A percentile compares a stretch with the other conserved stretches of the same genome.
phyloP scores from a whole-genome alignment of 2,888 invertebrate species.

The Crossocerus cetratus region DNA sequence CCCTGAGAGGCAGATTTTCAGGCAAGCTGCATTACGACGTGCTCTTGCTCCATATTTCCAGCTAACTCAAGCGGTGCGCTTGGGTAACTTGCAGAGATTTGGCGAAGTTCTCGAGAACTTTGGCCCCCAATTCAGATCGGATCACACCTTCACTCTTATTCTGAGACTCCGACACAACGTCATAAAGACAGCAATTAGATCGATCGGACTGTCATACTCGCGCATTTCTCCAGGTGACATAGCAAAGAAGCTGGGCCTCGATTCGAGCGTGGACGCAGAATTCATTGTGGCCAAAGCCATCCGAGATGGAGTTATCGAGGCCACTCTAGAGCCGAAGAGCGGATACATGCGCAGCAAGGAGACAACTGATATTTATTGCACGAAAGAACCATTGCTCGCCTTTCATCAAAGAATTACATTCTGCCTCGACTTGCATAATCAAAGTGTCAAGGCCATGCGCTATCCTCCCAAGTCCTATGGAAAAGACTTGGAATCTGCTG shows the following conservation, averaged over 20 bases:
- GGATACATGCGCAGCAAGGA: constrained; percentile 99
- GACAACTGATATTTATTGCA: constrained; percentile 97
- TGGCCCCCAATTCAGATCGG: constrained; percentile 93
- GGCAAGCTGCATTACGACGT: constrained; percentile 92
- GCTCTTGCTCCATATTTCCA: constrained; percentile 97
- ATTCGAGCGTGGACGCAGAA: constrained; percentile 98
- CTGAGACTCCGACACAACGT: constrained; percentile 98
- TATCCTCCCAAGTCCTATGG: constrained; percentile 99
- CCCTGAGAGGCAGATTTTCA: constrained; percentile 96
- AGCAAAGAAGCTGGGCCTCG: constrained; percentile 94
- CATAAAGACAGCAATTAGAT: constrained; percentile 97
- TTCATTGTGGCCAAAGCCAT: constrained; percentile 99
- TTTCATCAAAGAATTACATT: constrained; percentile 98
- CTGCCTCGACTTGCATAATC: constrained; percentile 98
- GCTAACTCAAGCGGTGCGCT: constrained; percentile 96
- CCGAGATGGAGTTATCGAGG: constrained; percentile 98
- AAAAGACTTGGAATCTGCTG: constrained; percentile 97
- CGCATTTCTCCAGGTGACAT: constrained; percentile 97
- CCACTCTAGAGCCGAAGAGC: constrained; percentile 95
- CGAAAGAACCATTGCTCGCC: constrained; percentile 95
- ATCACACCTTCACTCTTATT: constrained; percentile 97
- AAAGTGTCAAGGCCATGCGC: constrained; percentile 99
- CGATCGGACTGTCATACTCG: constrained; percentile 97
- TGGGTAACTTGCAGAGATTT: constrained; percentile 96
- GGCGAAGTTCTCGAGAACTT: constrained; percentile 94